Conservation (phyloP, 2,113 vertebrate genomes). For the Coptodon bakossiorum region DNA sequence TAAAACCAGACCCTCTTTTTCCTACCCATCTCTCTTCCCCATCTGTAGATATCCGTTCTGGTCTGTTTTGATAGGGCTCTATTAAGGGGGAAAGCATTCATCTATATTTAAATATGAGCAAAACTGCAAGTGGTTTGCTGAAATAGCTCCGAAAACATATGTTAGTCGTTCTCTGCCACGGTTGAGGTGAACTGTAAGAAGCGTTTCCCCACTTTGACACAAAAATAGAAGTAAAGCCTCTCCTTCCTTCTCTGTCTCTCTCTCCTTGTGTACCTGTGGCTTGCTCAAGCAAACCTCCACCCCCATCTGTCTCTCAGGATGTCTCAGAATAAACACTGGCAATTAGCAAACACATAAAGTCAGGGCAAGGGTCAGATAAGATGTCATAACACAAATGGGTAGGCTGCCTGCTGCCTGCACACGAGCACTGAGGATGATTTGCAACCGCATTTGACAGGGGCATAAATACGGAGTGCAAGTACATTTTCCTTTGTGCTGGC, state of each 20-base stretch:
- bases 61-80: slow-evolving; percentile 28
- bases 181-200: not conserved
- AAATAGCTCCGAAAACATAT: slow-evolving; percentile 35
- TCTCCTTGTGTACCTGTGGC: slow-evolving; percentile 22
- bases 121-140: slow-evolving; percentile 23
- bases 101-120: slow-evolving; percentile 52
- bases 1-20: slow-evolving; percentile 12
- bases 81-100: slow-evolving; percentile 20
- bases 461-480: slow-evolving; percentile 10
- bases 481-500: slow-evolving; percentile 4
- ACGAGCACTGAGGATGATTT: slow-evolving; percentile 14
- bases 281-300: not conserved
- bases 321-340: slow-evolving; percentile 48
- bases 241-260: not conserved
- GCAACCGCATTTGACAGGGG: not conserved
- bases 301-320: slow-evolving; percentile 28
- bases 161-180: not conserved
- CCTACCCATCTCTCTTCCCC: slow-evolving; percentile 23
- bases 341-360: slow-evolving; percentile 46
- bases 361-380: slow-evolving; percentile 41
- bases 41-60: slow-evolving; percentile 29
- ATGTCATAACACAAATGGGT: slow-evolving; percentile 53
- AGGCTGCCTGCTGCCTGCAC: slow-evolving; percentile 16
- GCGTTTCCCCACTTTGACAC: not conserved
- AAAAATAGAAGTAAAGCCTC: slow-evolving; percentile 19